Evolutionary conservation across 1,140 invertebrate genomes (phyloP).

Genomic region (Eriosoma lanigerum): DNA sequence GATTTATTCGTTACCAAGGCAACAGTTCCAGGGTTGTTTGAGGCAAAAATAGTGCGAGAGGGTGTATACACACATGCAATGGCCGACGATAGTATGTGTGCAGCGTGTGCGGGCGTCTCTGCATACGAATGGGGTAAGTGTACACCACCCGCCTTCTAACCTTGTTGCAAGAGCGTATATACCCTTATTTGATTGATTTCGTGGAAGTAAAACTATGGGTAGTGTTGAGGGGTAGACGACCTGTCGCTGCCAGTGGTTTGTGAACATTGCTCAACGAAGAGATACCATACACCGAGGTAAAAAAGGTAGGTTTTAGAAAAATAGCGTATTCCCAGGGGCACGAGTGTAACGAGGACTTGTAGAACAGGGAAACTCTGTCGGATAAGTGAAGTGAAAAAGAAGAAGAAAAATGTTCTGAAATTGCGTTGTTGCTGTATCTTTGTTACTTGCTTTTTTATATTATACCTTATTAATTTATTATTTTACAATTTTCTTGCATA

Average conservation of each 20-base stretch:
- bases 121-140: constrained; percentile 30
- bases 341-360: constrained; percentile 4
- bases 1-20: constrained; percentile 37
- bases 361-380: background rate
- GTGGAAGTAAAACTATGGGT: background rate
- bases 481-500: too few relatives aligned
- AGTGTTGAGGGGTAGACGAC: background rate
- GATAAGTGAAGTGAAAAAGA: background rate
- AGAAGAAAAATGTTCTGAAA: constrained; percentile 11
- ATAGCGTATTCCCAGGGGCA: constrained; percentile 3
- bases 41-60: constrained; percentile 25
- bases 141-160: background rate
- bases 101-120: constrained; percentile 11
- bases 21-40: constrained; percentile 34
- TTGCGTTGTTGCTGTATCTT: background rate
- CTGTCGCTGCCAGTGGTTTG: constrained; percentile 43
- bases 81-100: constrained; percentile 37
- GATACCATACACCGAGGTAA: background rate
- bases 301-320: constrained; percentile 17
- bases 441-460: too few relatives aligned
- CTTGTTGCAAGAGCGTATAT: background rate
- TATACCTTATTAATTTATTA: too few relatives aligned
- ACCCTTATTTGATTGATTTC: constrained; percentile 43
- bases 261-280: constrained; percentile 29
- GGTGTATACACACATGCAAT: constrained; percentile 18